phyloP scores from a whole-genome alignment of 1,140 invertebrate genomes.

The Acromyrmex charruanus region DNA sequence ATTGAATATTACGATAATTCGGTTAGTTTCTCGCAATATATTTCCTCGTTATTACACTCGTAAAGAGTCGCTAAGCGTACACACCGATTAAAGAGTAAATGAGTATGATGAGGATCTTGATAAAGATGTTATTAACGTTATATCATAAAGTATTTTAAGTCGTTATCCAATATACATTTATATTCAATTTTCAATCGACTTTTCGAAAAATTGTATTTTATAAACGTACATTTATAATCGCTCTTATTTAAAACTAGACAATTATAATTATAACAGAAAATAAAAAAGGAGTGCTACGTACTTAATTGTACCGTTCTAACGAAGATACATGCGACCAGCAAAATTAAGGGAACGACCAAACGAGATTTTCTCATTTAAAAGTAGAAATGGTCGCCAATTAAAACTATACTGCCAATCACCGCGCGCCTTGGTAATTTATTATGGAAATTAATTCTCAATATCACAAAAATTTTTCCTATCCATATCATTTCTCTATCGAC shows the following conservation, averaged over 20 bases:
- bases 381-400: constrained; percentile 43
- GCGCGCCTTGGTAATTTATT: constrained; percentile 37
- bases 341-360: constrained; percentile 52
- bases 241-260: not conserved
- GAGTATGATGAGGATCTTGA: constrained; percentile 28
- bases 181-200: not conserved
- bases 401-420: constrained; percentile 23
- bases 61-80: constrained; percentile 27
- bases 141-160: constrained; percentile 17
- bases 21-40: constrained; percentile 15
- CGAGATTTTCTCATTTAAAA: constrained; percentile 50
- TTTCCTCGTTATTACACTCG: constrained; percentile 18
- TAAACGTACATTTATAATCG: not conserved
- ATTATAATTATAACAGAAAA: constrained; percentile 35
- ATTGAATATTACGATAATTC: constrained; percentile 8
- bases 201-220: not conserved
- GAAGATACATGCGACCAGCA: constrained; percentile 3
- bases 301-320: constrained; percentile 25
- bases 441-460: constrained; percentile 58
- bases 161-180: not conserved
- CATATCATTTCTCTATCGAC: constrained; percentile 5
- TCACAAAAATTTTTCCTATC: constrained; percentile 27
- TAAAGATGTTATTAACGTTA: constrained; percentile 36
- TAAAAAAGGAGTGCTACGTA: not conserved
- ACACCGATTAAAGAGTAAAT: constrained; percentile 38